These are phyloP conservation scores for Odontomyia ornata DNA, from an alignment of 2,888 invertebrate species.

Conservation along the genomic window DNA sequence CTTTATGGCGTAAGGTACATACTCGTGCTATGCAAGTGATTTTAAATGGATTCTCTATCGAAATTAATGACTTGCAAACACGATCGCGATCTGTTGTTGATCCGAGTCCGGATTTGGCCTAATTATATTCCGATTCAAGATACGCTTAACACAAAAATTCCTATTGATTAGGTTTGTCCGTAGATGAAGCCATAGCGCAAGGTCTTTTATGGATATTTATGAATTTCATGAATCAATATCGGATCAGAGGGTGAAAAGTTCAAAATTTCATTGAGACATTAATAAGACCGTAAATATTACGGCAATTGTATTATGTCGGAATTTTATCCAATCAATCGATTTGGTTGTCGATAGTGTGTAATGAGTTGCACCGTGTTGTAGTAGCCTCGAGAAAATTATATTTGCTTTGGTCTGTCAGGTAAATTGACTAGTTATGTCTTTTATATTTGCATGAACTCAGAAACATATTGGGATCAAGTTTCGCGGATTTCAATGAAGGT, in stretches of 20 bases:
- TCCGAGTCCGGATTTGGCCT: background rate
- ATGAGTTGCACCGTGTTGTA: background rate
- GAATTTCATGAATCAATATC: background rate
- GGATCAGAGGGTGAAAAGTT: constrained; percentile 22
- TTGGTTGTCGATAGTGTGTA: background rate
- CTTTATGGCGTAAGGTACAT: background rate
- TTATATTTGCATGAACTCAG: constrained; percentile 1
- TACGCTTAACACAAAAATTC: constrained; percentile 3
- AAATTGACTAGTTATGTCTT: constrained; percentile 12
- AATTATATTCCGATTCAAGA: background rate
- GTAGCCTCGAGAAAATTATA: constrained; percentile 21
- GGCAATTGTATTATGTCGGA: background rate
- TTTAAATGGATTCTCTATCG: constrained; percentile 4
- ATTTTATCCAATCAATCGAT: background rate
- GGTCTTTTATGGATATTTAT: constrained; percentile 23
- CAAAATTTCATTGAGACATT: background rate
- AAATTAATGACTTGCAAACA: constrained; percentile 23
- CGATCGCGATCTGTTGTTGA: background rate
- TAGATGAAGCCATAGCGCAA: background rate
- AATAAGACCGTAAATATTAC: background rate
- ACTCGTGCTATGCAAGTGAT: background rate
- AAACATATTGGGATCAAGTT: no score
- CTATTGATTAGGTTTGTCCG: background rate
- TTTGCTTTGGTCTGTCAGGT: background rate
- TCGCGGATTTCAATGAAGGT: no score